Evolutionary conservation across 2,113 vertebrate species (phyloP).

Genomic region (Notechis scutatus): DNA sequence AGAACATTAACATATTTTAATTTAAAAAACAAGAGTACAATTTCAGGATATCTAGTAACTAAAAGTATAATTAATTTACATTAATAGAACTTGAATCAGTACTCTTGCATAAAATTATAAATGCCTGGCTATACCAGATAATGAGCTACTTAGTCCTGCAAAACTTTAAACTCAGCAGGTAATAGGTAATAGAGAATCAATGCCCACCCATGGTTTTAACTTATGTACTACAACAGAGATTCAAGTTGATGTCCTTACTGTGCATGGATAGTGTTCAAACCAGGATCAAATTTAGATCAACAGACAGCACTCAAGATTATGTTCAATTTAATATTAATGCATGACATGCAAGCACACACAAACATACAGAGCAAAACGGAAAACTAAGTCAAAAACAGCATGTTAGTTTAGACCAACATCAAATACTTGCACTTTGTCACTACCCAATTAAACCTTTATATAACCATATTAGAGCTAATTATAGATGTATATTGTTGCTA

Average conservation of each 20-base stretch:
- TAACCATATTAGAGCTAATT: background rate
- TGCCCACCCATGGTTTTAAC: background rate
- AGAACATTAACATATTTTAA: background rate
- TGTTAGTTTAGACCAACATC: background rate
- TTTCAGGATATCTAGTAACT: background rate
- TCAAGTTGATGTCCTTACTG: slow-evolving; percentile 27
- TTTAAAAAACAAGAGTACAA: background rate
- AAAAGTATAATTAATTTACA: background rate
- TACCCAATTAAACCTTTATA: background rate
- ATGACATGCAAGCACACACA: slow-evolving; percentile 4
- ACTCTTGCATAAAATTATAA: background rate
- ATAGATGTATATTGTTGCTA: background rate
- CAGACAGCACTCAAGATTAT: slow-evolving; percentile 8
- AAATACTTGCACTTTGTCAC: background rate
- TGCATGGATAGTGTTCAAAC: slow-evolving; percentile 1
- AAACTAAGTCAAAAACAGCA: slow-evolving; percentile 16
- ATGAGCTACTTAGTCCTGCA: background rate
- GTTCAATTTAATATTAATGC: background rate
- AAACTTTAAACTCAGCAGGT: background rate
- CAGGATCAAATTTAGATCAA: slow-evolving; percentile 32
- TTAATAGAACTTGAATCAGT: background rate
- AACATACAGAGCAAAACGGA: slow-evolving; percentile 3
- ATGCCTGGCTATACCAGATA: background rate
- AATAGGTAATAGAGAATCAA: background rate
- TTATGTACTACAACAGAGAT: slow-evolving; percentile 31